Conservation (phyloP, 2,888 invertebrate species). For the Pharmacophagus antenor region DNA sequence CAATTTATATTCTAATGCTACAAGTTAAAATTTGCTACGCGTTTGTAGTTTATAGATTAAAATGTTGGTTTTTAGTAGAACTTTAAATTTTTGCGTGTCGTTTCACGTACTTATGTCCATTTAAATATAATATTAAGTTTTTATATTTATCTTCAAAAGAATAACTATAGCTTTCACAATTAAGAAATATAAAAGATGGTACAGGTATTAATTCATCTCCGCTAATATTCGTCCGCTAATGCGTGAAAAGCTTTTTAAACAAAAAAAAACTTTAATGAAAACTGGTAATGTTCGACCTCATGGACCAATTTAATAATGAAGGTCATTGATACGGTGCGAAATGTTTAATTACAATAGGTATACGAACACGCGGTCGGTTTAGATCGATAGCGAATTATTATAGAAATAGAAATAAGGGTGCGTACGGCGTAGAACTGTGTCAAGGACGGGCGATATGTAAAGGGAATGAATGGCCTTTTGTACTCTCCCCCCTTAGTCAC, state of each 20-base stretch:
- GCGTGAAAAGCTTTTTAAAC: no score
- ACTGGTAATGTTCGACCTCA: background rate
- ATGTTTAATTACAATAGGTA: background rate
- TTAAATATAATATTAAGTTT: no score
- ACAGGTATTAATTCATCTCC: no score
- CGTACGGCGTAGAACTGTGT: slow-evolving; percentile 13
- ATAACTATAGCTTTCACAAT: no score
- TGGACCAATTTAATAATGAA: background rate
- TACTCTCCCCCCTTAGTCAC: slow-evolving; percentile 13
- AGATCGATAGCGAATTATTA: background rate
- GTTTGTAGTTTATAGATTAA: background rate
- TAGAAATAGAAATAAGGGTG: slow-evolving; percentile 7
- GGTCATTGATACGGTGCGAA: background rate
- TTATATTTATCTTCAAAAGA: no score
- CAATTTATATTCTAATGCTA: background rate
- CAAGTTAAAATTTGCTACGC: background rate
- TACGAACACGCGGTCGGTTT: background rate
- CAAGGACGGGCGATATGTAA: slow-evolving; percentile 18
- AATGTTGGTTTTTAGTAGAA: no score
- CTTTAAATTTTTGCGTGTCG: no score
- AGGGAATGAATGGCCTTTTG: slow-evolving; percentile 19
- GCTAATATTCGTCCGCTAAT: no score
- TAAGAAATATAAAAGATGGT: no score
- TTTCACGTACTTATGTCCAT: no score
- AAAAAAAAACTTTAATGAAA: no score